Evolutionary conservation across 2,113 vertebrate genomes (phyloP).

Genomic region (Scopus umbretta): DNA sequence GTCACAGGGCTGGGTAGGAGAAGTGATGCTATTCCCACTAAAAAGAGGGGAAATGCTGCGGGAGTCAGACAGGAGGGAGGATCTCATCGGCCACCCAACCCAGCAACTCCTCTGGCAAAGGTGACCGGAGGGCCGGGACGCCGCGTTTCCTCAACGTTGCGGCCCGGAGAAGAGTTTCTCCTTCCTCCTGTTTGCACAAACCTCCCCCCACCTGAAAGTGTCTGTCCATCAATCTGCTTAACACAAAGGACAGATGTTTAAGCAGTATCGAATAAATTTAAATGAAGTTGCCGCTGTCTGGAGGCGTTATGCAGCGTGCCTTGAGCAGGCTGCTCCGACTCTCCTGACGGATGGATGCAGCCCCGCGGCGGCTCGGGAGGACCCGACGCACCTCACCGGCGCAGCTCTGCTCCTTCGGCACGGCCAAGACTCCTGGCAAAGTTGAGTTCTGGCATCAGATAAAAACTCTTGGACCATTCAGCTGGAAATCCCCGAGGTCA

Average conservation of each 20-base stretch:
- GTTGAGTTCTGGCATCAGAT: background rate
- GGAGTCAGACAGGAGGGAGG: background rate
- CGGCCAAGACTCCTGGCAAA: background rate
- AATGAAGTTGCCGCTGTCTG: background rate
- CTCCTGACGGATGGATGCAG: background rate
- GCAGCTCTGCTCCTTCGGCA: background rate
- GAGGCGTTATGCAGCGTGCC: background rate
- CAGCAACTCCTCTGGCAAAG: background rate
- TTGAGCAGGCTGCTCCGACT: background rate
- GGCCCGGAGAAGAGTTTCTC: background rate
- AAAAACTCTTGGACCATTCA: background rate
- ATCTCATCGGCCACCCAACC: accelerated
- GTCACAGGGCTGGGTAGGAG: background rate
- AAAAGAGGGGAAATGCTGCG: background rate
- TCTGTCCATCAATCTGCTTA: background rate
- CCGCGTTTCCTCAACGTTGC: background rate
- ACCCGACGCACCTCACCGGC: accelerated
- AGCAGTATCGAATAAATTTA: conserved; percentile 17
- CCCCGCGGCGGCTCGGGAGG: accelerated
- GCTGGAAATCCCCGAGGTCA: background rate
- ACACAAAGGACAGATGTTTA: conserved; percentile 13
- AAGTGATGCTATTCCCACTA: background rate
- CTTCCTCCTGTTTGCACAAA: background rate
- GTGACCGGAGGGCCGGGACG: accelerated
- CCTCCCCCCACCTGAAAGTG: background rate